Evolutionary conservation across 2,113 vertebrate species (phyloP).

Genomic region (Mystacornis crossleyi): DNA sequence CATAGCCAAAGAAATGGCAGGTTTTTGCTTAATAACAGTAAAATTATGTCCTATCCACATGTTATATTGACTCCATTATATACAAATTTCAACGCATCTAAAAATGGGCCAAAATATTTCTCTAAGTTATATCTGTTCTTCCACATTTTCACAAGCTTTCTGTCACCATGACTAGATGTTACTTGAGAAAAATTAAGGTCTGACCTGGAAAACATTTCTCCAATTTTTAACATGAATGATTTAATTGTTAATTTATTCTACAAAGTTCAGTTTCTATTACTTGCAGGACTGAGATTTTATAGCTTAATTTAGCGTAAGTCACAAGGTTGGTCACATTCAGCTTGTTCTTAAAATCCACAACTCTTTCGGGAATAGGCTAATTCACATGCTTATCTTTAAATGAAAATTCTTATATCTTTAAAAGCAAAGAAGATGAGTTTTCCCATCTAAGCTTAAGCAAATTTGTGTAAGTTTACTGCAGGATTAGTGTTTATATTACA

Average conservation of each 20-base stretch:
- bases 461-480: neutral
- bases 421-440: neutral
- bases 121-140: neutral
- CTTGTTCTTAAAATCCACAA: neutral
- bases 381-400: neutral
- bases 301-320: neutral
- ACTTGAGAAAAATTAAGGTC: neutral
- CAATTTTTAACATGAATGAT: neutral
- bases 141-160: neutral
- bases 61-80: neutral
- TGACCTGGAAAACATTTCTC: neutral
- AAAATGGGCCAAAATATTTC: neutral
- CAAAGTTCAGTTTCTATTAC: neutral
- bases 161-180: neutral
- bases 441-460: neutral
- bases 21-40: neutral
- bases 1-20: neutral
- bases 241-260: neutral
- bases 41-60: neutral
- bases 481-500: neutral
- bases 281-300: neutral
- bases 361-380: neutral
- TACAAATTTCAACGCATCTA: neutral
- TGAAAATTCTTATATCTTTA: neutral
- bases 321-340: neutral